Conservation (phyloP, 2,888 invertebrate genomes). For the Aspidiotus destructor region DNA sequence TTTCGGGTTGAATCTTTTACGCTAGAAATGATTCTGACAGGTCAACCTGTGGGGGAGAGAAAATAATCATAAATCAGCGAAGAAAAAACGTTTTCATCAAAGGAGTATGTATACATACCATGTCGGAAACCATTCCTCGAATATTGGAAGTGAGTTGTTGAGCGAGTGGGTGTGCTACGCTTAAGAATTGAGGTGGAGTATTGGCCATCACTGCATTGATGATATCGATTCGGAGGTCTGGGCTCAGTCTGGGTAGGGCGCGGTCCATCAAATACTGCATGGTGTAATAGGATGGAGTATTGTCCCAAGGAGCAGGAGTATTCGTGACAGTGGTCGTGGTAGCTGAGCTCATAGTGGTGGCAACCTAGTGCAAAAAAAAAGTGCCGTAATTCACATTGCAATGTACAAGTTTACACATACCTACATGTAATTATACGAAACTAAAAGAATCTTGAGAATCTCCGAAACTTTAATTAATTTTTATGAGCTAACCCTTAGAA, state of each 20-base stretch:
- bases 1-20: no score
- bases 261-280: conserved; percentile 12
- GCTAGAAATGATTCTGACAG: no score
- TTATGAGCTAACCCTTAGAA: not conserved
- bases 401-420: no score
- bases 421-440: not conserved
- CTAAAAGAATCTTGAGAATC: not conserved
- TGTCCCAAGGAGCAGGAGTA: conserved; percentile 3
- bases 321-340: not conserved
- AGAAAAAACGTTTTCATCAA: not conserved
- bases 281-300: conserved; percentile 6
- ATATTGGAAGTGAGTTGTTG: conserved; percentile 10
- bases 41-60: no score
- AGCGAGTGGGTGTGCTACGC: conserved; percentile 1
- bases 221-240: conserved; percentile 19
- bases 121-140: conserved; percentile 17
- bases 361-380: no score
- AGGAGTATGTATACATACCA: conserved; percentile 8
- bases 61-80: no score
- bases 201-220: conserved; percentile 10
- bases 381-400: no score
- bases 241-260: conserved; percentile 15
- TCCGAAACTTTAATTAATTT: not conserved
- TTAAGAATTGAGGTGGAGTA: not conserved
- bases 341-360: no score